Conservation (phyloP, 2,888 invertebrate genomes). For the Drepanosiphum platanoidis region DNA sequence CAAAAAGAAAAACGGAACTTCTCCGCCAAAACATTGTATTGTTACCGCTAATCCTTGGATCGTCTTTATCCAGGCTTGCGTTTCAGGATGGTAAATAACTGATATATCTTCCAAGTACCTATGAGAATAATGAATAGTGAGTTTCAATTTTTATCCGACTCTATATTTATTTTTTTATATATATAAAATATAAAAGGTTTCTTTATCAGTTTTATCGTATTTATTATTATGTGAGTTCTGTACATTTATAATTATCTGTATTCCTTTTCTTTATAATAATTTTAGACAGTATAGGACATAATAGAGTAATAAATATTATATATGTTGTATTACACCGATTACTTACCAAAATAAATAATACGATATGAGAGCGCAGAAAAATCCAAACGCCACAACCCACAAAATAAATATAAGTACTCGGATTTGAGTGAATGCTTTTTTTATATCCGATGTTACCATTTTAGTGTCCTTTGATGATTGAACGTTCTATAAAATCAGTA, state of each 20-base stretch:
- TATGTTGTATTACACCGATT: background rate
- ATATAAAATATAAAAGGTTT: too few relatives aligned
- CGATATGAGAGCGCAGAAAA: slow-evolving; percentile 4
- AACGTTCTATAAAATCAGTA: background rate
- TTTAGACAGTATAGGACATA: too few relatives aligned
- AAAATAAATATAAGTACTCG: background rate
- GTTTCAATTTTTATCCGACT: too few relatives aligned
- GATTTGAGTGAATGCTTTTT: background rate
- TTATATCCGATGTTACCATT: background rate
- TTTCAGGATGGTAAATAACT: slow-evolving; percentile 69
- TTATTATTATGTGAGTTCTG: too few relatives aligned
- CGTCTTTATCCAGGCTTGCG: slow-evolving; percentile 74
- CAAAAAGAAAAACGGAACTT: slow-evolving; percentile 86
- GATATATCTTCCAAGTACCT: slow-evolving; percentile 71
- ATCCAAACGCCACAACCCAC: slow-evolving; percentile 13
- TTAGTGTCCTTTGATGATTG: background rate
- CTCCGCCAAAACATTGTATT: slow-evolving; percentile 84
- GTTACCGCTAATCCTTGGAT: slow-evolving; percentile 80
- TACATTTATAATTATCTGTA: too few relatives aligned
- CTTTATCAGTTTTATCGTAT: too few relatives aligned
- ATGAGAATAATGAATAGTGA: too few relatives aligned
- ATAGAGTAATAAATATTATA: too few relatives aligned
- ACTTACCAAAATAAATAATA: slow-evolving; percentile 40
- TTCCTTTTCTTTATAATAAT: too few relatives aligned
- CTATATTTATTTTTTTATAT: too few relatives aligned